phyloP scores from a whole-genome alignment of 2,888 invertebrate genomes.

The Eremobia ochroleuca region DNA sequence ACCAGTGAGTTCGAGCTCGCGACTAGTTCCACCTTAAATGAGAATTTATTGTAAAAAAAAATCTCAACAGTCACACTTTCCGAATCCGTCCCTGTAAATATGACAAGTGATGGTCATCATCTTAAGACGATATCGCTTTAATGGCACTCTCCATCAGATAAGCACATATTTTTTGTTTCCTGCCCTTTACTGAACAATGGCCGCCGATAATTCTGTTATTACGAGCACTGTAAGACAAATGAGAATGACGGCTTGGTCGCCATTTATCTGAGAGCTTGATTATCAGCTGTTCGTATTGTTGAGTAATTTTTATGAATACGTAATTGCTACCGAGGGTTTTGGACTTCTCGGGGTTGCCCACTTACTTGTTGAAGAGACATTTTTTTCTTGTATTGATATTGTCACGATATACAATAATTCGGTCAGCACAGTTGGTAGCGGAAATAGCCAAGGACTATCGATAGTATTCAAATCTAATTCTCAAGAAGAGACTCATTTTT shows the following conservation, averaged over 20 bases:
- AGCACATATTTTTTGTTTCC: slow-evolving; percentile 73
- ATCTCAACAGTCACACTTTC: background rate
- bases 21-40: no score
- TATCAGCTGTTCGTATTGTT: slow-evolving; percentile 29
- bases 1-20: no score
- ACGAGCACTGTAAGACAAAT: slow-evolving; percentile 55
- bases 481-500: background rate
- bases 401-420: background rate
- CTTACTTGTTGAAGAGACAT: background rate
- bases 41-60: background rate
- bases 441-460: background rate
- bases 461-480: background rate
- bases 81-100: slow-evolving; percentile 67
- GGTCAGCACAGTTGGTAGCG: background rate
- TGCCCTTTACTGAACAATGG: slow-evolving; percentile 77
- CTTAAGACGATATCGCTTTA: slow-evolving; percentile 78
- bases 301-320: slow-evolving; percentile 49
- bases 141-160: slow-evolving; percentile 80
- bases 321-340: slow-evolving; percentile 14
- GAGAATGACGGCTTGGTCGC: slow-evolving; percentile 42
- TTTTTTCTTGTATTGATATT: background rate
- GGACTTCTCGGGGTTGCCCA: background rate
- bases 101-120: slow-evolving; percentile 82
- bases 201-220: slow-evolving; percentile 70
- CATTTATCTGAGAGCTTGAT: slow-evolving; percentile 32